A percentile compares a stretch with the other conserved stretches of the same genome.
Conservation (phyloP, 2,888 invertebrate genomes). For the Microplitis manilae region DNA sequence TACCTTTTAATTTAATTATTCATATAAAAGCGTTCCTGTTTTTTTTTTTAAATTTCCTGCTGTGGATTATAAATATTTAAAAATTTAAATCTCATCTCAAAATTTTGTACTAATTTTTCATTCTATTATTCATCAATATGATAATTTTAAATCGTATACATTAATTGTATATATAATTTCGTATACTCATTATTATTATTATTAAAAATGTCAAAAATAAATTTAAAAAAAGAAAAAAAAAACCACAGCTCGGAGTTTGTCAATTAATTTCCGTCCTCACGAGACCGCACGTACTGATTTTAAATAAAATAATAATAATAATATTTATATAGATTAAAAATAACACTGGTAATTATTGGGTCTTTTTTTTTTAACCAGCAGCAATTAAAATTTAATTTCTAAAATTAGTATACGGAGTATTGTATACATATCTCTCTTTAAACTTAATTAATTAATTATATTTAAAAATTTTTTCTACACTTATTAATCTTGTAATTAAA, state of each 20-base stretch:
- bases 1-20: too few relatives aligned
- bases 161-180: constrained; percentile 25
- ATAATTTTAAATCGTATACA: constrained; percentile 41
- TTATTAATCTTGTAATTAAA: constrained; percentile 1
- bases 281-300: constrained; percentile 16
- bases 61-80: constrained; percentile 30
- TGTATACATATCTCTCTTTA: constrained; percentile 54
- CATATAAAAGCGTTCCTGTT: constrained; percentile 30
- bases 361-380: constrained; percentile 35
- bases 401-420: constrained; percentile 69
- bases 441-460: neutral
- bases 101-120: constrained; percentile 23
- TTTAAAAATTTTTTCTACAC: neutral
- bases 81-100: neutral
- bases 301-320: constrained; percentile 3
- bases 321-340: constrained; percentile 2
- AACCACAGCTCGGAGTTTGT: constrained; percentile 48
- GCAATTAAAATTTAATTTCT: constrained; percentile 56
- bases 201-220: constrained; percentile 22
- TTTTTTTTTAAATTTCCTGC: constrained; percentile 31
- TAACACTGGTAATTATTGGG: constrained; percentile 45
- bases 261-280: constrained; percentile 27
- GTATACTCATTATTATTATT: constrained; percentile 24
- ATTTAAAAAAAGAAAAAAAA: constrained; percentile 14
- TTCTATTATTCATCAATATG: constrained; percentile 31